phyloP scores from a whole-genome alignment of 1,140 invertebrate species.

The Goniozus legneri region DNA sequence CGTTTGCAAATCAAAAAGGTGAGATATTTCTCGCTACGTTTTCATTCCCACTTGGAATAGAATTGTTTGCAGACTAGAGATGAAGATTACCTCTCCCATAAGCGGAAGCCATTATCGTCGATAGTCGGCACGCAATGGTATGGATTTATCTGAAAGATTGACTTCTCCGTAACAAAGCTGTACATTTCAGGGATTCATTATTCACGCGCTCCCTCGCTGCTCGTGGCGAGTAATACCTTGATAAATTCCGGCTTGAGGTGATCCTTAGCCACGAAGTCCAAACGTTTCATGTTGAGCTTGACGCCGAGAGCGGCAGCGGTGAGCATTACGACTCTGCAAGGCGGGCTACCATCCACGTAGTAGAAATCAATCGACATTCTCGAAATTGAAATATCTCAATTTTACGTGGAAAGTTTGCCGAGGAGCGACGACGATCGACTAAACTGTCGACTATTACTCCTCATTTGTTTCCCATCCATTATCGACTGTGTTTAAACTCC shows the following conservation, averaged over 20 bases:
- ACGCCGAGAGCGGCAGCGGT: constrained; percentile 52
- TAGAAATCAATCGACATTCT: constrained; percentile 48
- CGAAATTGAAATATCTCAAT: too few relatives aligned
- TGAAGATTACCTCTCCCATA: constrained; percentile 57
- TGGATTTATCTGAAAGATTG: constrained; percentile 60
- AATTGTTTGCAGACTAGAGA: too few relatives aligned
- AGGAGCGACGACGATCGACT: too few relatives aligned
- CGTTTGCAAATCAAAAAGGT: neutral
- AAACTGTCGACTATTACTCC: too few relatives aligned
- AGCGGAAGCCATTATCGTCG: constrained; percentile 63
- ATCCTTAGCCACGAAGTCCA: constrained; percentile 53
- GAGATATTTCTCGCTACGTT: too few relatives aligned
- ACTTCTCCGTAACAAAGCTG: neutral
- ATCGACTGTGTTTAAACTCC: too few relatives aligned
- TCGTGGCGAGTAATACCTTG: constrained; percentile 20
- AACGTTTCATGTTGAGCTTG: constrained; percentile 46
- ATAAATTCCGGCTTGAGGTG: constrained; percentile 48
- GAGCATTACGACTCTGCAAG: constrained; percentile 56
- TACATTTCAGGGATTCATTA: too few relatives aligned
- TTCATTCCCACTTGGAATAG: too few relatives aligned
- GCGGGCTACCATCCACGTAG: constrained; percentile 52
- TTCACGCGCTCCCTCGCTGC: too few relatives aligned
- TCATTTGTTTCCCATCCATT: too few relatives aligned
- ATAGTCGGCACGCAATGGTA: constrained; percentile 68
- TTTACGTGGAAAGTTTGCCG: too few relatives aligned